Evolutionary conservation across 2,888 invertebrate species (phyloP).

Genomic region (Tetragonula carbonaria): DNA sequence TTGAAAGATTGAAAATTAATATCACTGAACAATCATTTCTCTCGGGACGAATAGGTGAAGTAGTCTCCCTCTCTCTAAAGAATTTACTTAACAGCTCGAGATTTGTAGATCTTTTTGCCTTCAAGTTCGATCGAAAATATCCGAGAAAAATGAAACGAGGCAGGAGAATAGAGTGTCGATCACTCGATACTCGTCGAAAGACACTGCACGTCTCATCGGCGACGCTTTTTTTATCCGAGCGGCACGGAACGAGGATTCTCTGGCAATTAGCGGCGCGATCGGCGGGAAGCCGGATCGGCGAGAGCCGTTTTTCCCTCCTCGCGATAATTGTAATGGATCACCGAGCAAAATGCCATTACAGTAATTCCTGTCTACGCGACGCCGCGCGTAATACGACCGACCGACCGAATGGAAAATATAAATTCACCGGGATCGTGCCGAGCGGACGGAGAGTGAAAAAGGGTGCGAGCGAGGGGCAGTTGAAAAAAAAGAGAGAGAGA

Average conservation of each 20-base stretch:
- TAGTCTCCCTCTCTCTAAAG: too few species aligned
- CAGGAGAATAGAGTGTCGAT: too few species aligned
- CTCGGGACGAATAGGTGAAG: too few species aligned
- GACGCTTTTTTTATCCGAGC: background rate
- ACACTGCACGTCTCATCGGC: too few species aligned
- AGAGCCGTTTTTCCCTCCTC: conserved; percentile 4
- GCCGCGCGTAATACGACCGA: conserved; percentile 29
- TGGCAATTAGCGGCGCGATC: conserved; percentile 32
- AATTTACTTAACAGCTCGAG: too few species aligned
- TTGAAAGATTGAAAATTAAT: too few species aligned
- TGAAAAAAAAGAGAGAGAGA: background rate
- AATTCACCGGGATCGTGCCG: conserved; percentile 19
- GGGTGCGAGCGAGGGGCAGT: background rate
- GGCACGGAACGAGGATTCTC: conserved; percentile 23
- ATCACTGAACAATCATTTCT: too few species aligned
- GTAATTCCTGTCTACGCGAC: conserved; percentile 43
- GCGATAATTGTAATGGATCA: conserved; percentile 61
- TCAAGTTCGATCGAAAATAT: too few species aligned
- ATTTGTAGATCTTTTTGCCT: too few species aligned
- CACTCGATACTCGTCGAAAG: background rate
- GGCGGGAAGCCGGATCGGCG: conserved; percentile 12
- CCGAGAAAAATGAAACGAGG: background rate
- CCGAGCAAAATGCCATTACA: conserved; percentile 49
- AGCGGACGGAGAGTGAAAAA: background rate
- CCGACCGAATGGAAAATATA: conserved; percentile 48